Conservation (phyloP, 1,140 invertebrate species). For the Amyelois transitella region DNA sequence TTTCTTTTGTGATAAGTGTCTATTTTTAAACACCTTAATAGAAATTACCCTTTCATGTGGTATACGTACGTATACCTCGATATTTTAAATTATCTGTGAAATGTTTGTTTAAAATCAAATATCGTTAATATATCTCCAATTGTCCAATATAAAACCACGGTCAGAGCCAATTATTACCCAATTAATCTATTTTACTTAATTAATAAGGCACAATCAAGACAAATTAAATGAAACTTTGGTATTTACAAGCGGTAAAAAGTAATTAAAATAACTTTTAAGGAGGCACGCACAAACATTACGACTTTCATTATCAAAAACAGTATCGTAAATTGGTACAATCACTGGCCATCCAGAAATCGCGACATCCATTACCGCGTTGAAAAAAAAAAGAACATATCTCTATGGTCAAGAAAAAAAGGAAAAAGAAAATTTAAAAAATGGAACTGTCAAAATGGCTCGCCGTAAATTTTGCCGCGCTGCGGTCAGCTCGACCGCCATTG, state of each 20-base stretch:
- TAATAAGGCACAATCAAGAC: conserved; percentile 13
- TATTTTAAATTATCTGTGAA: too few species aligned
- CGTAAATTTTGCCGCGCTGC: conserved; percentile 52
- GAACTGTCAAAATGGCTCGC: conserved; percentile 69
- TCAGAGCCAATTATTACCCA: too few species aligned
- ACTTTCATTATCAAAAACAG: conserved; percentile 54
- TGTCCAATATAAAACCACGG: too few species aligned
- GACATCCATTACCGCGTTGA: conserved; percentile 48
- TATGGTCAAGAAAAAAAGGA: conserved; percentile 36
- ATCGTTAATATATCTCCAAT: too few species aligned
- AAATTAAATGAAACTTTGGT: conserved; percentile 10
- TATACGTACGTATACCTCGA: too few species aligned
- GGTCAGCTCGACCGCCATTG: conserved; percentile 42
- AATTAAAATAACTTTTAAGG: conserved; percentile 23
- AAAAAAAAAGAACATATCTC: conserved; percentile 38
- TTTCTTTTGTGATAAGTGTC: too few species aligned
- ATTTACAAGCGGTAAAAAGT: conserved; percentile 9
- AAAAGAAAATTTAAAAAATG: conserved; percentile 64
- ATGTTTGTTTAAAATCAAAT: too few species aligned
- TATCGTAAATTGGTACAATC: conserved; percentile 35
- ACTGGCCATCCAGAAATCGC: conserved; percentile 47
- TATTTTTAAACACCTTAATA: too few species aligned
- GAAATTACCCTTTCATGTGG: too few species aligned
- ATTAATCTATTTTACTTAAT: conserved; percentile 1
- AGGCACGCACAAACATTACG: conserved; percentile 15